Conservation (phyloP, 92 coral and sea anemone genomes). For the Scolanthus callimorphus region DNA sequence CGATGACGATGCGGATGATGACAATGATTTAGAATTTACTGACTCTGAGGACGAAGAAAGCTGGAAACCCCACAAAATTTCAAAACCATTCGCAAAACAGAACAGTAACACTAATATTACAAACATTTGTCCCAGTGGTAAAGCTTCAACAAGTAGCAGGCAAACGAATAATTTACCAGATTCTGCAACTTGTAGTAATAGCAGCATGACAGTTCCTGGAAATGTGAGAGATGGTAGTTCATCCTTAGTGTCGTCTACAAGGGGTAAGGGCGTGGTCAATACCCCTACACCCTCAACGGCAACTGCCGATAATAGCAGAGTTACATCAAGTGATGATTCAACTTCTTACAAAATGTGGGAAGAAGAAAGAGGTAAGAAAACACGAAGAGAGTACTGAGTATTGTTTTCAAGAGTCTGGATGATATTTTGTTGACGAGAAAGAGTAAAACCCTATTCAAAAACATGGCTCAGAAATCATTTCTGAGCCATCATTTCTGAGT, state of each 20-base stretch:
- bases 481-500: no score
- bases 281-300: constrained; percentile 15
- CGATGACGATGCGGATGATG: constrained; percentile 49
- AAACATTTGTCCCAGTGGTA: no score
- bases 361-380: constrained; percentile 7
- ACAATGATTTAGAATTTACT: constrained; percentile 77
- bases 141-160: background rate
- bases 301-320: background rate
- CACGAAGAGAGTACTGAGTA: no score
- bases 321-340: background rate
- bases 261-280: no score
- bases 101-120: no score
- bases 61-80: constrained; percentile 48
- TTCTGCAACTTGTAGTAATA: background rate
- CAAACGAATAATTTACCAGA: background rate
- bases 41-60: constrained; percentile 79
- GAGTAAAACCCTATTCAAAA: no score
- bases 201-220: background rate
- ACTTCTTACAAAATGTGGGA: constrained; percentile 23
- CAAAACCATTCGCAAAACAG: no score
- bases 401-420: no score
- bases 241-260: no score
- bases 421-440: no score
- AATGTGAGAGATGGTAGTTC: no score
- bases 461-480: no score